phyloP scores from a whole-genome alignment of 2,888 invertebrate genomes.

The Microchrysa polita region DNA sequence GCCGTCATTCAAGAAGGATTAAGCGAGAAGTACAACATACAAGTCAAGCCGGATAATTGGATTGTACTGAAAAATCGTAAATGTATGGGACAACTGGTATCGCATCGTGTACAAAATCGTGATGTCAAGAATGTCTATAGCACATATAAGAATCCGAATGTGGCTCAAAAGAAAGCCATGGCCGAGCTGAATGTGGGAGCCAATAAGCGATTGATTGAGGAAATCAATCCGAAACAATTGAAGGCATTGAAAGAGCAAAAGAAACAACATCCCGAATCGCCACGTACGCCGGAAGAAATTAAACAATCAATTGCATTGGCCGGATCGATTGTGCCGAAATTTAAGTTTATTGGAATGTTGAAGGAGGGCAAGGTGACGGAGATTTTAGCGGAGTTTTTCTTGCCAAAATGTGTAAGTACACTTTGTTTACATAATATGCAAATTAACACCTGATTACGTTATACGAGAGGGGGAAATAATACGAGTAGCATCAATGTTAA shows the following conservation, averaged over 20 bases:
- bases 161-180: constrained; percentile 53
- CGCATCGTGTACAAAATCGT: constrained; percentile 78
- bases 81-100: constrained; percentile 76
- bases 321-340: constrained; percentile 66
- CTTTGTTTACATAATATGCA: too few relatives aligned
- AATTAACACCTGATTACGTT: too few relatives aligned
- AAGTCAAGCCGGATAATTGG: constrained; percentile 72
- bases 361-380: constrained; percentile 58
- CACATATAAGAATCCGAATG: constrained; percentile 52
- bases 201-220: constrained; percentile 68
- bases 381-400: constrained; percentile 61
- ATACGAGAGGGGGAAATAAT: too few relatives aligned
- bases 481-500: too few relatives aligned
- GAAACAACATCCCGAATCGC: constrained; percentile 9
- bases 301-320: constrained; percentile 56
- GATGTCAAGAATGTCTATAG: constrained; percentile 68
- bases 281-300: constrained; percentile 49
- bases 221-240: constrained; percentile 63
- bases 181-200: constrained; percentile 47
- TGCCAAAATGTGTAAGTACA: constrained; percentile 62
- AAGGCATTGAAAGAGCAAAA: constrained; percentile 44
- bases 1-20: constrained; percentile 82
- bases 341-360: constrained; percentile 70
- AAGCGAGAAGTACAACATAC: constrained; percentile 80
- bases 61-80: constrained; percentile 78